phyloP scores from a whole-genome alignment of 2,113 vertebrate species.

The Nestor notabilis region DNA sequence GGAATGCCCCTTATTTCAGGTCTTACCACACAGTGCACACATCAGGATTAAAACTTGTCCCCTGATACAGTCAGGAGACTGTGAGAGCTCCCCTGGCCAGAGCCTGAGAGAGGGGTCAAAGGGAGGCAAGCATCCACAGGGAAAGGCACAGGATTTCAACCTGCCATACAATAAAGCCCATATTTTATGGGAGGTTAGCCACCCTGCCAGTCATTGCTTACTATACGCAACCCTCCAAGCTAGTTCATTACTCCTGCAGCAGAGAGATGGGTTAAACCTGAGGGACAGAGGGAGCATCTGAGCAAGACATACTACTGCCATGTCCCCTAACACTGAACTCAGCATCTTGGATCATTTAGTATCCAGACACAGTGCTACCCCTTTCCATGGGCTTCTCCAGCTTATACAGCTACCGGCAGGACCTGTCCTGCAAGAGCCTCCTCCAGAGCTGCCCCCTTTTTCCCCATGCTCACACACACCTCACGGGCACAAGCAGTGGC shows the following conservation, averaged over 20 bases:
- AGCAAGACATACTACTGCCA: background rate
- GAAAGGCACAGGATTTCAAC: background rate
- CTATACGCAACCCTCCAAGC: background rate
- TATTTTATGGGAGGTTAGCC: background rate
- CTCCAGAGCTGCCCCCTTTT: background rate
- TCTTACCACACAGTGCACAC: no score
- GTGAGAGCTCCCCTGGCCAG: background rate
- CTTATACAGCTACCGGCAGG: background rate
- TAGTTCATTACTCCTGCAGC: background rate
- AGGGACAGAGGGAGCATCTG: background rate
- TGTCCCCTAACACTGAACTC: background rate
- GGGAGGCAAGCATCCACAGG: background rate
- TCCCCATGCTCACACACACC: no score
- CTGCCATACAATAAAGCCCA: fast-evolving
- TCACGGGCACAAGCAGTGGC: background rate
- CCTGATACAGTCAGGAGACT: background rate
- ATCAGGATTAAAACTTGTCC: background rate
- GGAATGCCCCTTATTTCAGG: background rate
- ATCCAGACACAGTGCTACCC: no score
- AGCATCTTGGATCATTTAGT: background rate
- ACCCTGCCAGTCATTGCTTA: background rate
- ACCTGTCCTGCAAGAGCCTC: background rate
- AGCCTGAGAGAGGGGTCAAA: background rate
- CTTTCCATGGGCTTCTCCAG: background rate
- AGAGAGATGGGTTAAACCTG: background rate